These are phyloP conservation scores for Drosophila watanabei DNA, from an alignment of 1,140 invertebrate genomes.

Conservation along the genomic window DNA sequence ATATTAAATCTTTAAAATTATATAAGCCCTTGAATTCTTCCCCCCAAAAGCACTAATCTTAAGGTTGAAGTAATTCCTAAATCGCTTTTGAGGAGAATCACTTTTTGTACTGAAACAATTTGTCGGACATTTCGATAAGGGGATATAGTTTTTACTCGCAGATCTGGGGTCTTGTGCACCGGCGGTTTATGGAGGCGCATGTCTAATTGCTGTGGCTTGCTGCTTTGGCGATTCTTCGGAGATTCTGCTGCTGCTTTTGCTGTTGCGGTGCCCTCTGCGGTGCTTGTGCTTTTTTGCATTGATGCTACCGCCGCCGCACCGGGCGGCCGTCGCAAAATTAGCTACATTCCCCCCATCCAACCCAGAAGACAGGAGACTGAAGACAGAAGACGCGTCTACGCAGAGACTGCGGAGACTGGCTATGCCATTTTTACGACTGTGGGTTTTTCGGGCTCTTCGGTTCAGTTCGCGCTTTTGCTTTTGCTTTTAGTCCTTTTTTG, in stretches of 20 bases:
- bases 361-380: neutral
- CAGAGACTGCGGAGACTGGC: slow-evolving; percentile 8
- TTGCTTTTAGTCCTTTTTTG: neutral
- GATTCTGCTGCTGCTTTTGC: neutral
- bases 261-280: slow-evolving; percentile 6
- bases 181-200: slow-evolving; percentile 44
- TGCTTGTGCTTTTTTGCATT: slow-evolving; percentile 50
- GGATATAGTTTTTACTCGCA: neutral
- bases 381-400: slow-evolving; percentile 29
- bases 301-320: slow-evolving; percentile 75
- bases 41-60: neutral
- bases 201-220: slow-evolving; percentile 61
- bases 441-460: slow-evolving; percentile 23
- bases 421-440: slow-evolving; percentile 64
- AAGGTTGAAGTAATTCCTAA: neutral
- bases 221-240: slow-evolving; percentile 4
- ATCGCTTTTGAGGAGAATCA: neutral
- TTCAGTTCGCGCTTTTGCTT: neutral
- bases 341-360: slow-evolving; percentile 22
- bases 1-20: too few species aligned
- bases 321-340: slow-evolving; percentile 79
- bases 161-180: neutral
- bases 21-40: neutral
- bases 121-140: neutral
- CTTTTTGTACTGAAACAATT: slow-evolving; percentile 13